These are phyloP conservation scores for Drosophila nr. perissopoda DNA, from an alignment of 2,888 invertebrate species.

Conservation along the genomic window DNA sequence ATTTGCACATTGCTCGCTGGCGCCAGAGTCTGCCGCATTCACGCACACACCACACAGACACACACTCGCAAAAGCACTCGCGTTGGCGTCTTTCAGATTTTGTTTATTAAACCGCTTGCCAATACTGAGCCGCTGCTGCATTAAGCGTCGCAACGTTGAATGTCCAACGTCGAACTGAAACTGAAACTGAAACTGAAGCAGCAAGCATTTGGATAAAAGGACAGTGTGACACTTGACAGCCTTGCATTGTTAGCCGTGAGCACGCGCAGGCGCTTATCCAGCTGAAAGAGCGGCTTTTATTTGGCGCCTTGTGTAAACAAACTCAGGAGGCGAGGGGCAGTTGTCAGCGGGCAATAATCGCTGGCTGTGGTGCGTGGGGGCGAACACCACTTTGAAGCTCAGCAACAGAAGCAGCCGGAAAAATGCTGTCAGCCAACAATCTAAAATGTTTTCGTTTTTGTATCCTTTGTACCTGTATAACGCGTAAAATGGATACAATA, in stretches of 20 bases:
- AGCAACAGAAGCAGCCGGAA: conserved; percentile 20
- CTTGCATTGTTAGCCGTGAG: conserved; percentile 8
- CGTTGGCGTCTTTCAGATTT: conserved; percentile 31
- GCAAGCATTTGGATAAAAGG: conserved; percentile 19
- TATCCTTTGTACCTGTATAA: conserved; percentile 9
- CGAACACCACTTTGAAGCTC: conserved; percentile 24
- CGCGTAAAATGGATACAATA: conserved; percentile 2
- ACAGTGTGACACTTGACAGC: conserved; percentile 8
- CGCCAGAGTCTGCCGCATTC: conserved; percentile 51
- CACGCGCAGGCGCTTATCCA: conserved; percentile 53
- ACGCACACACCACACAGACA: conserved; percentile 11
- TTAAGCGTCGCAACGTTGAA: conserved; percentile 41
- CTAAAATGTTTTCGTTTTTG: conserved; percentile 6
- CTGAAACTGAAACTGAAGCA: neutral
- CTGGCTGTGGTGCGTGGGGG: neutral
- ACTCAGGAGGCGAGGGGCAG: neutral
- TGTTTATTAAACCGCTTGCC: neutral
- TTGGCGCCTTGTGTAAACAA: conserved; percentile 8
- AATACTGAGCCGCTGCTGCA: neutral
- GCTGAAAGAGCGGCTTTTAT: conserved; percentile 48
- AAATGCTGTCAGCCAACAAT: conserved; percentile 36
- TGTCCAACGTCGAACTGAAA: conserved; percentile 54
- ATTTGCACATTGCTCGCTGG: conserved; percentile 62
- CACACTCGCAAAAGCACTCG: conserved; percentile 1
- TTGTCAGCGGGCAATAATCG: neutral